Base-by-base conservation (phyloP, 2,797 vertebrate species). In the Sphenodon punctatus region DNA sequence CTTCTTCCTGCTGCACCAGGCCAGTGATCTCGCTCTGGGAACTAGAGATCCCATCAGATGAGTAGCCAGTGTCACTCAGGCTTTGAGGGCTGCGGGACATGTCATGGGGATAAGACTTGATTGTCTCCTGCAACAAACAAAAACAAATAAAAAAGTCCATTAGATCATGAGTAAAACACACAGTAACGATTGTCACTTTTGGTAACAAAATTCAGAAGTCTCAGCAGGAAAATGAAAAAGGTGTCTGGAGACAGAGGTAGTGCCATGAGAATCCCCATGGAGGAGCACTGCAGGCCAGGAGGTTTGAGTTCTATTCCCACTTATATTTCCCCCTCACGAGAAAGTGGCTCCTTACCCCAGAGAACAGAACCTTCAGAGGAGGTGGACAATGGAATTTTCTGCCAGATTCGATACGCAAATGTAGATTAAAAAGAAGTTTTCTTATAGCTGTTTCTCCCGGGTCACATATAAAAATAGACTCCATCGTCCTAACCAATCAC, bases 11-110 rank as follows among this genome's bases (percentile, higher is more conserved):
- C 70, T 92, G 96, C 78, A 99, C 98, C 45, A 97, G 94, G 45
- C 98, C 98, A 1, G 97, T 98, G 89, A 99, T 99, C 93, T 99
- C 99, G 17, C 98, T 98, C 86, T 98, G 98, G 8, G 97, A 99
- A 93, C 98, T 98, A 36, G 98, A 99, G 93, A 99, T 97, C 60
- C 99, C 99, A 6, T 99, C 99, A 0, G 99, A 99, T 60, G 99
- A 99, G 85, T 99, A 99, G 85, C 99, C 99, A 1, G 99, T 99
- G 94, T 99, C 99, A 10, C 99, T 99, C 93, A 99, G 96, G 95
- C 98, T 99, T 91, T 98, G 99, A 51, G 99, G 98, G 82, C 99
- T 99, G 85, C 98, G 97, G 67, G 98, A 99, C 88, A 98, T 94
- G 88, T 99, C 98, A 1, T 98, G 97, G 75, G 97, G 96, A 89